Evolutionary conservation across 2,113 vertebrate species (phyloP).

Genomic region (Carlito syrichta): DNA sequence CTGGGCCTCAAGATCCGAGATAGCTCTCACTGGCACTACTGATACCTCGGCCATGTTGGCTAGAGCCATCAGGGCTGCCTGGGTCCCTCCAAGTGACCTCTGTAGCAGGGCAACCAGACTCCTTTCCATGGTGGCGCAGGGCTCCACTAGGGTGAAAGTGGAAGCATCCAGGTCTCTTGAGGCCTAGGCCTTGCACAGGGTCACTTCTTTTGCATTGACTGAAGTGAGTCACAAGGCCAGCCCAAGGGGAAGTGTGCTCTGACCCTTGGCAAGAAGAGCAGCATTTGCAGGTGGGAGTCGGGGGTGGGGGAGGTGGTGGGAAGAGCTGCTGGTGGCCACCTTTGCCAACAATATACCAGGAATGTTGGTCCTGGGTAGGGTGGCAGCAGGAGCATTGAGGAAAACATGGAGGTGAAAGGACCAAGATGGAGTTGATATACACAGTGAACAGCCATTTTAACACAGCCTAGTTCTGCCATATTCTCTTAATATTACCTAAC

Average conservation of each 20-base stretch:
- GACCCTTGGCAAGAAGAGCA: not conserved
- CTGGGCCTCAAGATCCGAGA: not conserved
- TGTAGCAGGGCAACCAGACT: not conserved
- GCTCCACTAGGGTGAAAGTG: not conserved
- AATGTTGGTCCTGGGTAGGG: not conserved
- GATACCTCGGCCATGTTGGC: no score
- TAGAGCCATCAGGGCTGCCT: no score
- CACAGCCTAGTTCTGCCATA: no score
- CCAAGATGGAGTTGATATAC: no score
- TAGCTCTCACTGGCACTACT: no score
- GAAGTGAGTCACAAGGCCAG: not conserved
- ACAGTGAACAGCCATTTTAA: no score
- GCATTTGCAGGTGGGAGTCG: rapidly evolving
- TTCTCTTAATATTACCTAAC: no score
- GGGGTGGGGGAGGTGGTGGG: no score
- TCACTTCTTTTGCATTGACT: not conserved
- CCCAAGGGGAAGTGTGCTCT: not conserved
- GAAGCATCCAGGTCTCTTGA: not conserved
- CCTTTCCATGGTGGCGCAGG: not conserved
- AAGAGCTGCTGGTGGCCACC: not conserved
- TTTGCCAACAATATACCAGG: not conserved
- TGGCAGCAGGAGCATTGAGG: not conserved
- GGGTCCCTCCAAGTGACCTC: not conserved
- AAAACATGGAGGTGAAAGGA: no score
- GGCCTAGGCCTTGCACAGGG: not conserved